Evolutionary conservation across 2,113 vertebrate species (phyloP), one percentile per base, ranked within the genome.

Genomic region (Zosterops lateralis): DNA sequence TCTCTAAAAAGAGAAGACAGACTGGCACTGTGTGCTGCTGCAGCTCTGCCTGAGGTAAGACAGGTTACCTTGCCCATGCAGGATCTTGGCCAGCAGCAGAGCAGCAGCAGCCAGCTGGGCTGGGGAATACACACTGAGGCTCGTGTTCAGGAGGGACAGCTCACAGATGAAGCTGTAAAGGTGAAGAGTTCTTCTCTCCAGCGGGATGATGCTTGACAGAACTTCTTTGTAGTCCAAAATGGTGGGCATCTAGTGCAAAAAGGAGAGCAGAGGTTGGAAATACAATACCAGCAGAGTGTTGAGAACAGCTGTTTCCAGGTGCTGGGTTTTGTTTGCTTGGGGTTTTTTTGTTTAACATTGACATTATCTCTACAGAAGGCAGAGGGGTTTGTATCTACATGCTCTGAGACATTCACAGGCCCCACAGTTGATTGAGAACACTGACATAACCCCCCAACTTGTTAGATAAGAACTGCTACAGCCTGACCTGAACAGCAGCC

Each of bases 151-250:
- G 80, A 99, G 98, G 2, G 99, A 99, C 31, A 99, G 98, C 80
- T 99, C 99, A 6, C 98, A 99, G 89, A 99, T 98, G 96, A 99
- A 99, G 96, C 98, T 97, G 96, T 98, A 99, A 14, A 99, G 97
- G 93, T 99, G 98, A 75, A 97, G 84, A 50, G 98, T 99, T 80
- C 97, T 98, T 44, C 98, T 97, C 45, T 98, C 98, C 93, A 98
- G 61, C 0, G 97, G 98, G n/a, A 98, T 76, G 31, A 99, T 91
- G 4, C 97, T 97, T 79, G 98, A 96, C 53, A 99, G 96, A 44
- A 99, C 98, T 42, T 99, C 98, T n/a, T 98, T 99, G 28, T 99
- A 99, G 94, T 99, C 99, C 40, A 99, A 97, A 91, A 99, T 96
- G 1, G 98, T 99, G 56, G 99, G 99, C 42, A 97, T 98, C 99